phyloP scores from a whole-genome alignment of 2,797 vertebrate species.

The Ptychobarbus kaznakovi region DNA sequence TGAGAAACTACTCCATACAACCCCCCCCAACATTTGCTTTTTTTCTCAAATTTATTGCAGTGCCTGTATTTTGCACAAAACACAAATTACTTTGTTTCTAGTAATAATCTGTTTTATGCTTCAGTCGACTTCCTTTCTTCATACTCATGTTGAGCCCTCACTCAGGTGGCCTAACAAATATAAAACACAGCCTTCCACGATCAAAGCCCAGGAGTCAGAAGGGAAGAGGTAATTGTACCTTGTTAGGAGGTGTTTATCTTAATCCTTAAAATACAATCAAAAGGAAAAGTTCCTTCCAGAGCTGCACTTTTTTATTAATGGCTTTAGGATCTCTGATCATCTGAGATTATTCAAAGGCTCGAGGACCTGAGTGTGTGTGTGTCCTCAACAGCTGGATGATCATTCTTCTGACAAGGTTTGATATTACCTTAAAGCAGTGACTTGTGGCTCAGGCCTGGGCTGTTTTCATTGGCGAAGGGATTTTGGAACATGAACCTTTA shows the following conservation, averaged over 20 bases:
- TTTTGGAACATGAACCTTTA: constrained; percentile 74
- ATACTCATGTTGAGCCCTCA: constrained; percentile 3
- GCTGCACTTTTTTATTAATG: constrained; percentile 62
- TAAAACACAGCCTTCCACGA: constrained; percentile 50
- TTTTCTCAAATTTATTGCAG: background rate
- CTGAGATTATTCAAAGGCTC: background rate
- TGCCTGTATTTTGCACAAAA: background rate
- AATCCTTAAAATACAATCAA: constrained; percentile 81
- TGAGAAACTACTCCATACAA: background rate
- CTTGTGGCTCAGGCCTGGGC: constrained; percentile 67
- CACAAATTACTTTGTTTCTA: background rate
- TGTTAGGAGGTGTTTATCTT: constrained; percentile 82
- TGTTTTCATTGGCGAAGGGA: constrained; percentile 82
- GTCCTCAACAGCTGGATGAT: constrained; percentile 22
- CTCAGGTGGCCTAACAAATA: constrained; percentile 46
- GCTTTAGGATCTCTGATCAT: constrained; percentile 58
- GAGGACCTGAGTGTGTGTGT: background rate
- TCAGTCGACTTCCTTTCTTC: constrained; percentile 3
- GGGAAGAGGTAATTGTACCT: constrained; percentile 79
- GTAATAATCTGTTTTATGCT: background rate
- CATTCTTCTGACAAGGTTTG: constrained; percentile 49
- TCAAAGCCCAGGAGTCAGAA: constrained; percentile 62
- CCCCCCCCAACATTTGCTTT: background rate
- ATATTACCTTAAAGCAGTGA: constrained; percentile 68
- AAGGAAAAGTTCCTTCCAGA: constrained; percentile 80